Base-by-base conservation (phyloP, 2,113 vertebrate species). In the Catharus bicknelli region DNA sequence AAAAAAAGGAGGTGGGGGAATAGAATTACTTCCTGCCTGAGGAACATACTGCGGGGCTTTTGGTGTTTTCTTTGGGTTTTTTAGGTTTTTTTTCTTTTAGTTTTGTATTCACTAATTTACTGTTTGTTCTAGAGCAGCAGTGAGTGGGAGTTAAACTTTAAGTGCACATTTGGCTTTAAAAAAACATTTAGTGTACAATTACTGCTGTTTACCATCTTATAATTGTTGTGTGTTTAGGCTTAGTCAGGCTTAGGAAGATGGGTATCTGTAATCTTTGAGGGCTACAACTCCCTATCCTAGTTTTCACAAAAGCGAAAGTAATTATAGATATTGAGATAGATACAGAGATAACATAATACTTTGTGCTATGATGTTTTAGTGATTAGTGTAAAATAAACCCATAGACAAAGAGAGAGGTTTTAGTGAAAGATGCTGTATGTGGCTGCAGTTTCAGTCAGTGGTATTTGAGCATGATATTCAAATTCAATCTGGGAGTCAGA, bases 141-240 rank as follows among this genome's bases (percentile, higher is more conserved):
- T 67, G 93, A 96, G 96, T 96, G 96, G 96, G 96, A 97, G 97
- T 95, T 97, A 96, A 95, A 97, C 81, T 94, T 95, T 96, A 96
- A 96, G 95, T 93, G 94, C 97, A 95, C 94, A 94, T 96, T 95
- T 94, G 94, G 95, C 95, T 97, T 97, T 95, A 92, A 95, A 96
- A 97, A 97, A 95, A 96, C 96, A 96, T 96, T 97, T 97, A 95
- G 95, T 80, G 95, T 96, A 96, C 96, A 96, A 97, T 97, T 97
- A 97, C 92, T 95, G 95, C 95, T 97, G 96, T 96, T 97, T 97
- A 96, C 95, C 91, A 83, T 97, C 95, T 93, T 96, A 94, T 96
- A 97, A 96, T 97, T 97, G 90, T 96, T 96, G 95, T 96, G 88
- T 95, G 95, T 95, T 95, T 80, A 95, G 94, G 94, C 94, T 97